Percentiles rank a stretch among this genome's conserved stretches.
Evolutionary conservation across 1,140 invertebrate genomes (phyloP).

Genomic region (Drosophila aff.): DNA sequence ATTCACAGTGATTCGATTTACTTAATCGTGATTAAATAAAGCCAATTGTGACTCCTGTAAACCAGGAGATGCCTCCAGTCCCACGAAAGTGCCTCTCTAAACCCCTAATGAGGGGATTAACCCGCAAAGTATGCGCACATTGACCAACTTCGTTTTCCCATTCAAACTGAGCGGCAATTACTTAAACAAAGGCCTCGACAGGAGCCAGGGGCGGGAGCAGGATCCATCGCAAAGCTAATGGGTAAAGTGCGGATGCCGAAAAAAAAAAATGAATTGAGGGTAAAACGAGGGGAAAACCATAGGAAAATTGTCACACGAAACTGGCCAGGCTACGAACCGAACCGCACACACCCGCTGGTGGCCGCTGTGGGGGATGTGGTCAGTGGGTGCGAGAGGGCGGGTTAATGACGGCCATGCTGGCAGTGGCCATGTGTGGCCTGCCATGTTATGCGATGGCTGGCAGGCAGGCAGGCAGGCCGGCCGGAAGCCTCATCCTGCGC

Average conservation of each 20-base stretch:
- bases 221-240: conserved; percentile 29
- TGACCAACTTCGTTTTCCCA: conserved; percentile 37
- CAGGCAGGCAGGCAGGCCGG: conserved; percentile 20
- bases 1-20: not conserved
- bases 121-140: conserved; percentile 29
- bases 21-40: not conserved
- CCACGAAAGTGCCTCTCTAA: not conserved
- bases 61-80: not conserved
- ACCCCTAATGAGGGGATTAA: conserved; percentile 41
- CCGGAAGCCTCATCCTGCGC: conserved; percentile 15
- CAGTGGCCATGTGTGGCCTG: conserved; percentile 21
- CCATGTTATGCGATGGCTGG: conserved; percentile 21
- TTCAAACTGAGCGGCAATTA: conserved; percentile 39
- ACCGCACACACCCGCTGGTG: conserved; percentile 19
- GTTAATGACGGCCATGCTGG: conserved; percentile 37
- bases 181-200: conserved; percentile 21
- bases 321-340: conserved; percentile 24
- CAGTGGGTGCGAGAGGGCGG: conserved; percentile 27
- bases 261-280: conserved; percentile 8
- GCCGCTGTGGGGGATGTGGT: conserved; percentile 29
- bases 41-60: conserved; percentile 11
- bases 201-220: not conserved
- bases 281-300: conserved; percentile 20
- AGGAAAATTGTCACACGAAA: conserved; percentile 40
- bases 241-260: conserved; percentile 22